Conservation (phyloP, 2,888 invertebrate genomes). For the Macropis europaea region DNA sequence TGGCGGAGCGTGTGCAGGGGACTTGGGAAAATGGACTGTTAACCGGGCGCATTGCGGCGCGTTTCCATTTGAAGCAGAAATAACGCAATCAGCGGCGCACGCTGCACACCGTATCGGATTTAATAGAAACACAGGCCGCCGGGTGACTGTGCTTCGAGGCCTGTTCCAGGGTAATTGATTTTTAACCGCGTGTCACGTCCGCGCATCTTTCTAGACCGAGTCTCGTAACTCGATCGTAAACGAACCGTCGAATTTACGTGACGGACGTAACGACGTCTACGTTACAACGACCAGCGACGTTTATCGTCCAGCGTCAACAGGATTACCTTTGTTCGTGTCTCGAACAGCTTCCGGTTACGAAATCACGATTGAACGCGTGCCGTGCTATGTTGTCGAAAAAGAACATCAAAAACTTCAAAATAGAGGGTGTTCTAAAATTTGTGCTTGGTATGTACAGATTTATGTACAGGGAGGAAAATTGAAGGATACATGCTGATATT, state of each 20-base stretch:
- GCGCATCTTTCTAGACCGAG: not conserved
- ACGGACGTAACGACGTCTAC: not conserved
- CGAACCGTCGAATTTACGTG: constrained; percentile 25
- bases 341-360: too few species aligned
- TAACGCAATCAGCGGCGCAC: constrained; percentile 48
- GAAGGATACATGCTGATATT: too few species aligned
- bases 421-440: too few species aligned
- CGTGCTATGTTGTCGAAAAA: too few species aligned
- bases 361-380: too few species aligned
- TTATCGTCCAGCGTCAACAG: too few species aligned
- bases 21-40: constrained; percentile 39
- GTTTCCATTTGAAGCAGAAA: constrained; percentile 38
- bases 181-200: constrained; percentile 24
- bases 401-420: too few species aligned
- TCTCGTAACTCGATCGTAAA: constrained; percentile 21
- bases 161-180: constrained; percentile 35
- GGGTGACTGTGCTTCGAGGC: not conserved
- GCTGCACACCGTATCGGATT: constrained; percentile 13
- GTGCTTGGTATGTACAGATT: too few species aligned
- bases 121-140: constrained; percentile 5
- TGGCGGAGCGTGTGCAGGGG: constrained; percentile 9
- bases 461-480: too few species aligned
- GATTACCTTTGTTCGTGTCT: too few species aligned
- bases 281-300: not conserved
- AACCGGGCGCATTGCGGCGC: constrained; percentile 28